Base-by-base conservation (phyloP, 1,140 invertebrate genomes). In the Aphidius gifuensis region DNA sequence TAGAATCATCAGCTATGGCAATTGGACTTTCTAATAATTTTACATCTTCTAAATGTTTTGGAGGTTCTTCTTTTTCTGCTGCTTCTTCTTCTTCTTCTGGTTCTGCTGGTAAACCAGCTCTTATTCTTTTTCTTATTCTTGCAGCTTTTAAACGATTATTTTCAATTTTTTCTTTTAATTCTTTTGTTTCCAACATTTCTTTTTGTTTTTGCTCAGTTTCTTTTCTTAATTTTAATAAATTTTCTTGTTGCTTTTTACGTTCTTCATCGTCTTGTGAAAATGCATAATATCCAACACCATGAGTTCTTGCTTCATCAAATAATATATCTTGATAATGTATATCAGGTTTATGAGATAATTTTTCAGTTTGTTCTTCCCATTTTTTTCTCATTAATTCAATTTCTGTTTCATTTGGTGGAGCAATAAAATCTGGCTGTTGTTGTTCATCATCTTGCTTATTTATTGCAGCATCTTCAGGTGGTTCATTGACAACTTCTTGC, bases 261-360 rank as follows among this genome's bases (percentile, higher is more conserved):
- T 89, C 83, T 6, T 85, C 82, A 68, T 94, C 92, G 68, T 96
- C 91, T 50, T 87, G 89, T 7, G 92, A 92, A 76, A 97, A 96
- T 9, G 87, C 84, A 79, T 89, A 96, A 74, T 93, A 97, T 21
- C 90, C 91, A 9, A 94, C 92, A 71, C 94, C 94, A 75, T 97
- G 94, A 3, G 86, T 83, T 64, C 94, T 83, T 0, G 93, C 91
- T 85, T 97, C 93, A 78, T 94, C 89, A 76, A 92, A 94, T 9
- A 92, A 82, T 46, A 97, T 82, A 80, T 96, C 92, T 77, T 94
- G 88, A 73, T 96, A 97, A 80, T 96, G 92, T 58, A 95, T 87
- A 71, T 92, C 85, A 65, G 49, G 84, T 80, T 83, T 91, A 76
- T 69, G 79, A 9, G 64, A 73, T 11, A 85, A 74, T 72, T 79